Conservation (phyloP, 2,797 vertebrate genomes). For the Clarias pachynema region DNA sequence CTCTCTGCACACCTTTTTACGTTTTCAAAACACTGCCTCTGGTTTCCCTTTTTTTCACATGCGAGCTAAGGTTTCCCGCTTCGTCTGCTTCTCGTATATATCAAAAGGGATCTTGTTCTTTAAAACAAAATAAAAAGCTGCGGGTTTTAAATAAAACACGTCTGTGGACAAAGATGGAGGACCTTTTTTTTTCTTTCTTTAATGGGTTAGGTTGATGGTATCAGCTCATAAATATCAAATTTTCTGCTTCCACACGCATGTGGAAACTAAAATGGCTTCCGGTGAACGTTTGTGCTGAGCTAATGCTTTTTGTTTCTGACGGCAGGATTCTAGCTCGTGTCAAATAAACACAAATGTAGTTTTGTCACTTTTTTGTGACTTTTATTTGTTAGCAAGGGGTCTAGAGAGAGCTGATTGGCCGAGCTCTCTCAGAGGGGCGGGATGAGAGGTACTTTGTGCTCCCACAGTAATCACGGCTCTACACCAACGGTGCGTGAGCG, state of each 20-base stretch:
- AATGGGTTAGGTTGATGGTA: conserved; percentile 42
- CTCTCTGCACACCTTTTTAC: conserved; percentile 63
- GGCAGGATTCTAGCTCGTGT: conserved; percentile 11
- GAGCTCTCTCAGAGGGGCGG: too few relatives aligned
- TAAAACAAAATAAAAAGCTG: conserved; percentile 30
- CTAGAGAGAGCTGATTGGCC: too few relatives aligned
- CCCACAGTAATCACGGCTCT: too few relatives aligned
- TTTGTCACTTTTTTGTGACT: conserved; percentile 8
- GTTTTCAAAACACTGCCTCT: conserved; percentile 50
- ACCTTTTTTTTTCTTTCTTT: not conserved
- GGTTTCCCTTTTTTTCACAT: conserved; percentile 15
- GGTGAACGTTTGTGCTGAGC: conserved; percentile 35
- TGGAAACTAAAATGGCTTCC: conserved; percentile 29
- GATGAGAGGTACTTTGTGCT: too few relatives aligned
- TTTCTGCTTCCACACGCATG: conserved; percentile 37
- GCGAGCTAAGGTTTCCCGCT: conserved; percentile 54
- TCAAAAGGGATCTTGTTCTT: conserved; percentile 62
- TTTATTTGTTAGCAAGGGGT: not conserved
- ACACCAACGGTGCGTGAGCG: too few relatives aligned
- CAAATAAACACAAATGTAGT: conserved; percentile 15
- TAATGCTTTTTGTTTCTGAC: conserved; percentile 18
- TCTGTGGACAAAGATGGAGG: conserved; percentile 57
- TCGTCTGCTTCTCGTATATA: conserved; percentile 69
- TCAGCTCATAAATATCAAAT: conserved; percentile 43
- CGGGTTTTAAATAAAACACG: conserved; percentile 62